phyloP scores from a whole-genome alignment of 2,888 invertebrate species.

The Platycheirus rosarum region DNA sequence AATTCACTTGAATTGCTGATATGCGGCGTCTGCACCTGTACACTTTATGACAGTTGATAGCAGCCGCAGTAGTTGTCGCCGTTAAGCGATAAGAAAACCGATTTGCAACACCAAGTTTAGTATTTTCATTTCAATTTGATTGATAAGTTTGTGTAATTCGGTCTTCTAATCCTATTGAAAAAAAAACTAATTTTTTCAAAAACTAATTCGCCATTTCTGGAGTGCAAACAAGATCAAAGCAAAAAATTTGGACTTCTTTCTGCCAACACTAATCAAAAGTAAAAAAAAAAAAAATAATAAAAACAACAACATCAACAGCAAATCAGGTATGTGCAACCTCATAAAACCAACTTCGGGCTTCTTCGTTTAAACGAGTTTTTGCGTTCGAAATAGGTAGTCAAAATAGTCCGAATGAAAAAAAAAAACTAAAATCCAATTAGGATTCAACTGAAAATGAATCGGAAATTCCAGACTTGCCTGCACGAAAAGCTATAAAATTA shows the following conservation, averaged over 20 bases:
- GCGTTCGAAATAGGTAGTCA: neutral
- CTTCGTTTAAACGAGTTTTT: conserved; percentile 22
- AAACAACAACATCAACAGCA: neutral
- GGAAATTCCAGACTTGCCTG: conserved; percentile 55
- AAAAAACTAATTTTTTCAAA: too few relatives aligned
- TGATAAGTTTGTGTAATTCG: conserved; percentile 10
- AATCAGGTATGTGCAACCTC: conserved; percentile 35
- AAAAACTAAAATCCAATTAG: conserved; percentile 25
- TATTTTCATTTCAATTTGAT: conserved; percentile 27
- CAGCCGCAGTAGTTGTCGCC: conserved; percentile 18
- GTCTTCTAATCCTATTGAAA: too few relatives aligned
- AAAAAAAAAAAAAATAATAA: too few relatives aligned
- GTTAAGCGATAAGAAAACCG: conserved; percentile 2
- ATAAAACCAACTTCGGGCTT: conserved; percentile 27
- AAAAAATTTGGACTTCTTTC: too few relatives aligned
- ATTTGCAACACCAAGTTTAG: conserved; percentile 3
- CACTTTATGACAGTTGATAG: conserved; percentile 29
- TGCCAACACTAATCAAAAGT: too few relatives aligned
- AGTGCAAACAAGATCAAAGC: too few relatives aligned
- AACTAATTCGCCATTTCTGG: too few relatives aligned
- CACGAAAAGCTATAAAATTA: conserved; percentile 34
- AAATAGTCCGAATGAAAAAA: conserved; percentile 3
- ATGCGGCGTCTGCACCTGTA: conserved; percentile 3
- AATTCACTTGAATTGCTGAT: neutral
- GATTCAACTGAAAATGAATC: conserved; percentile 40